Base-by-base conservation (phyloP, 2,797 vertebrate genomes). In the Acanthopagrus latus region DNA sequence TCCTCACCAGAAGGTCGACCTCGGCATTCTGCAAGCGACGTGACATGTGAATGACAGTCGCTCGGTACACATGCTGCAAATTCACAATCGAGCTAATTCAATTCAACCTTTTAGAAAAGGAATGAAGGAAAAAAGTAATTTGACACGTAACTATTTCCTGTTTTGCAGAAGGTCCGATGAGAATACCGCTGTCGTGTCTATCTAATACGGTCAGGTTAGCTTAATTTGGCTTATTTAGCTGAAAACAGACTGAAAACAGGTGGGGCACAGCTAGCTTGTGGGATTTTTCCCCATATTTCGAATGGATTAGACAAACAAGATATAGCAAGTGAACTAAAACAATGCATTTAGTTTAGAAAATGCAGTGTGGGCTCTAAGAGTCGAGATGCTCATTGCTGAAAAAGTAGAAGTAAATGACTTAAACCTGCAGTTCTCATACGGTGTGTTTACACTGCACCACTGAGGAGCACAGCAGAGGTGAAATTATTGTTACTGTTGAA, bases 1-100 rank as follows among this genome's bases (percentile, higher is more conserved):
- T 62, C 64, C 56, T 48, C 62, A 70, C 29, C 76, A 82, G 76
- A 86, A 87, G 89, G 83, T 87, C 81, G 58, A 50, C 60, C 52
- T 57, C 48, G 4, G 69, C 75, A 11, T 78, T 59, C 50, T 27
- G 52, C 64, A 47, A 23, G 58, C 1, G 21, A 51, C 29, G 60
- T 76, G 71, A 67, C 77, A 68, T 23, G 38, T 64, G 81, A 84
- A 17, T 84, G 89, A 76, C 55, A 11, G 69, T 44, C 27, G 68
- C 52, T 51, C 9, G 20, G 20, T 20, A 33, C 4, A 16, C 71
- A 72, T 7, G 55, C 12, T 9, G 18, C 59, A 67, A 51, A 82
- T 74, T 76, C 64, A 76, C 63, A 82, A 59, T 27, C 2, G 17
- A 51, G 41, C 21, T 57, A 43, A 64, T 54, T 76, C 13, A 11